Percentiles rank a stretch among this genome's conserved stretches.
phyloP scores from a whole-genome alignment of 2,888 invertebrate species.

The Anodontia alba region DNA sequence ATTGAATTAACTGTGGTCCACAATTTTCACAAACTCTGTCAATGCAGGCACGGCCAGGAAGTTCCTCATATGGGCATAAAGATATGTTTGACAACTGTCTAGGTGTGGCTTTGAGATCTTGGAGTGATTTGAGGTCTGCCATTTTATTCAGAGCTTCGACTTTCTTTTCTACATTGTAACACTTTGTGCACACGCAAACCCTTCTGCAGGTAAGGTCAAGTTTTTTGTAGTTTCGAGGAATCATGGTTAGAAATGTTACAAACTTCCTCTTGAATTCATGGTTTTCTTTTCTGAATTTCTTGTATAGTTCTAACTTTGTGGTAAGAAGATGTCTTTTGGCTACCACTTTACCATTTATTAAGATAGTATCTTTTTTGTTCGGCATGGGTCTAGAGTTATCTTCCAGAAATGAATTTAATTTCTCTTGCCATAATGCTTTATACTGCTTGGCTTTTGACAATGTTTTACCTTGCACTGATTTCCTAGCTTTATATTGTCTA shows the following conservation, averaged over 20 bases:
- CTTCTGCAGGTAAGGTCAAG: slow-evolving; percentile 23
- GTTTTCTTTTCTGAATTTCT: slow-evolving; percentile 15
- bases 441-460: background rate
- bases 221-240: background rate
- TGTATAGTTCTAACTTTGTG: slow-evolving; percentile 23
- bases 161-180: slow-evolving; percentile 14
- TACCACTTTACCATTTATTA: slow-evolving; percentile 8
- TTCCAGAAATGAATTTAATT: slow-evolving; percentile 1
- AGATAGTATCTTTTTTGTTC: background rate
- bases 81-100: slow-evolving; percentile 30
- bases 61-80: slow-evolving; percentile 22
- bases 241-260: background rate
- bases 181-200: slow-evolving; percentile 43
- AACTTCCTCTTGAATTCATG: slow-evolving; percentile 3
- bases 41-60: slow-evolving; percentile 11
- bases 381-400: slow-evolving; percentile 13
- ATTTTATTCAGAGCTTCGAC: slow-evolving; percentile 35
- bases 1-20: background rate
- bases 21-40: slow-evolving; percentile 28
- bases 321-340: slow-evolving; percentile 29
- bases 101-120: slow-evolving; percentile 11
- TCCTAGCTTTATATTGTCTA: background rate
- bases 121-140: background rate
- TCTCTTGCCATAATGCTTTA: slow-evolving; percentile 1
- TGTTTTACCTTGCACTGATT: background rate